Conservation (phyloP, 2,113 vertebrate species). For the Larimichthys polyactis region DNA sequence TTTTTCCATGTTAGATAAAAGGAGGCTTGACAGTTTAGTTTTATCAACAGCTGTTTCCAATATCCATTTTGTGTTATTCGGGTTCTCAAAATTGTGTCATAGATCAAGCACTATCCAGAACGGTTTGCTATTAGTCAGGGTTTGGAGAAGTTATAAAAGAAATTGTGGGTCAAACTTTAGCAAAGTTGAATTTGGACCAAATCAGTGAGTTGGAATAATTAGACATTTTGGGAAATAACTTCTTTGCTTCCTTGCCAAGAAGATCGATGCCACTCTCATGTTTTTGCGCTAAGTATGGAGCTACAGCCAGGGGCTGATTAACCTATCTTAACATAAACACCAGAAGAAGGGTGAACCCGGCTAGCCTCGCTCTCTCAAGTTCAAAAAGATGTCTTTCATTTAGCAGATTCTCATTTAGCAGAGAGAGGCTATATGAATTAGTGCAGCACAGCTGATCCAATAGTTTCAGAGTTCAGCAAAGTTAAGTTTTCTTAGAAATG, state of each 20-base stretch:
- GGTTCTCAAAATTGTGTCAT: not conserved
- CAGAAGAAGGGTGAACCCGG: not conserved
- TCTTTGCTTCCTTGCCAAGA: not conserved
- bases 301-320: not conserved
- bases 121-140: not conserved
- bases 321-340: slow-evolving; percentile 1
- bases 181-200: not conserved
- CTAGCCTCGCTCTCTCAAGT: not conserved
- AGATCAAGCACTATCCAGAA: not conserved
- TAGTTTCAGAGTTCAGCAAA: not conserved
- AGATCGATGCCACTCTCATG: not conserved
- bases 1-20: not conserved
- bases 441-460: not conserved
- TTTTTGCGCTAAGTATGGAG: not conserved
- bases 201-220: not conserved
- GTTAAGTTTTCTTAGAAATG: not conserved
- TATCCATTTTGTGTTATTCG: not conserved
- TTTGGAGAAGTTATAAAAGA: not conserved
- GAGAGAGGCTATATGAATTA: not conserved
- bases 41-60: not conserved
- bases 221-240: not conserved
- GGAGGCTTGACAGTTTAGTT: not conserved
- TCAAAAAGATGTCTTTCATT: not conserved
- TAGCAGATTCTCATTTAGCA: not conserved
- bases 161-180: not conserved